Base-by-base conservation (phyloP, 2,888 invertebrate species). In the Latrodectus hesperus region DNA sequence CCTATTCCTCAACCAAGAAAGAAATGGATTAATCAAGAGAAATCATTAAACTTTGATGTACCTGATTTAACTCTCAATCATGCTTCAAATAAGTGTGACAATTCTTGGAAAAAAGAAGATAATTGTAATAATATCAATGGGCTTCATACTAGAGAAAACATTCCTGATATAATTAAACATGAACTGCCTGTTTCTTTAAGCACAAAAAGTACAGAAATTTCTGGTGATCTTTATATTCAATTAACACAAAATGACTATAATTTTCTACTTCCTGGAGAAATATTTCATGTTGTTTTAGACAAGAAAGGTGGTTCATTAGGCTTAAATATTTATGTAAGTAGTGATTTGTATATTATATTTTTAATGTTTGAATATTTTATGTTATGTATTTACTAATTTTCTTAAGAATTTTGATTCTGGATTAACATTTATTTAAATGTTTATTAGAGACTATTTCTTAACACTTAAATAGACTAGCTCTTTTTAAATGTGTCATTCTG, bases 261-360 rank as follows among this genome's bases (percentile, higher is more conserved):
- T 68, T 53, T 75, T 17, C 65, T 88, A 10, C 52, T 88, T 10
- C 82, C 83, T 16, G 87, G 87, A 17, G 87, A 88, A 88, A 70
- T 88, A 9, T 88, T 82, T 14, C 87, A 88, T 83, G 87, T 88
- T 49, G 87, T 88, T 51, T 65, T 88, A 10, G 87, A 88, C 74
- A 88, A 88, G 53, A 88, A 88, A 78, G 83, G 83, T 51, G 87
- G 87, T 16, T 88, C 87, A 9, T 70, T 88, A 38, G 87, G 87
- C 22, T 38, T 88, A 53, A 83, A 88, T 70, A 88, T 88, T 26
- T 88, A 83, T 83, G 87, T 88, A 73, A 88, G 87, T 82, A 14
- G 38, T 38, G 5, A 38, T 38, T 38, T 38, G 38, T 38, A 38
- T 6, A 38, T 38, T 38, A 38, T 38, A 38, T 38, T 22, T 22